Conservation (phyloP, 1,140 invertebrate genomes). For the Lordiphosa clarofinis region DNA sequence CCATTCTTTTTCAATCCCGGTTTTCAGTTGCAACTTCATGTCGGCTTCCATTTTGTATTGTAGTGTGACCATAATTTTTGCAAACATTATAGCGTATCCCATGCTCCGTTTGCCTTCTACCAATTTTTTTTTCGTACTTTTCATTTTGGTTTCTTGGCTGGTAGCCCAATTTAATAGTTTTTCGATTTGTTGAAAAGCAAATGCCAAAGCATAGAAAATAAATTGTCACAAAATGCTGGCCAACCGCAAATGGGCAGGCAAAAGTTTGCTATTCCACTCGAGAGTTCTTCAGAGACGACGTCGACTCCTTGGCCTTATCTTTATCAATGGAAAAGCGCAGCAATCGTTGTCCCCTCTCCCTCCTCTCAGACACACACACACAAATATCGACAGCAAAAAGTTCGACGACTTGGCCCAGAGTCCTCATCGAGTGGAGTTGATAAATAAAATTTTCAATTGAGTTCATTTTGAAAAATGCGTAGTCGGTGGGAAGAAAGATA, state of each 20-base stretch:
- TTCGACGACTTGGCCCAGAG: slow-evolving; percentile 56
- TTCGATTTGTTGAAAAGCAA: slow-evolving; percentile 76
- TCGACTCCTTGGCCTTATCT: slow-evolving; percentile 71
- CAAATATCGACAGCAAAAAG: slow-evolving; percentile 67
- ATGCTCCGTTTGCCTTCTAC: slow-evolving; percentile 14
- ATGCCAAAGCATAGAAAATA: slow-evolving; percentile 72
- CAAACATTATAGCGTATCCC: slow-evolving; percentile 14
- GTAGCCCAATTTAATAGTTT: slow-evolving; percentile 75
- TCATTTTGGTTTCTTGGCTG: slow-evolving; percentile 49
- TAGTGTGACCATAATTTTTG: too few species aligned
- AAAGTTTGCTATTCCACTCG: slow-evolving; percentile 23
- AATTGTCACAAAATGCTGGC: slow-evolving; percentile 72
- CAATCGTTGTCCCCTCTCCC: slow-evolving; percentile 28
- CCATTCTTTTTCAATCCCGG: too few species aligned
- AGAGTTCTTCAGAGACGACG: slow-evolving; percentile 34
- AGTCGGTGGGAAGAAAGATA: slow-evolving; percentile 44
- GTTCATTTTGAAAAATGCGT: slow-evolving; percentile 47
- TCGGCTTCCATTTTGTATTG: too few species aligned
- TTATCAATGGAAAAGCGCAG: slow-evolving; percentile 68
- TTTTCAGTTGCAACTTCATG: too few species aligned
- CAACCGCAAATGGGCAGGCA: slow-evolving; percentile 24
- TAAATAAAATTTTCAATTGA: slow-evolving; percentile 73
- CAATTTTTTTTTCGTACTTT: slow-evolving; percentile 12
- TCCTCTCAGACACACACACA: too few species aligned
- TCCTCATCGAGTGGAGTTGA: slow-evolving; percentile 38